These are phyloP conservation scores for Stomatorhinus ivindoensis DNA, from an alignment of 2,113 vertebrate species.

Conservation along the genomic window DNA sequence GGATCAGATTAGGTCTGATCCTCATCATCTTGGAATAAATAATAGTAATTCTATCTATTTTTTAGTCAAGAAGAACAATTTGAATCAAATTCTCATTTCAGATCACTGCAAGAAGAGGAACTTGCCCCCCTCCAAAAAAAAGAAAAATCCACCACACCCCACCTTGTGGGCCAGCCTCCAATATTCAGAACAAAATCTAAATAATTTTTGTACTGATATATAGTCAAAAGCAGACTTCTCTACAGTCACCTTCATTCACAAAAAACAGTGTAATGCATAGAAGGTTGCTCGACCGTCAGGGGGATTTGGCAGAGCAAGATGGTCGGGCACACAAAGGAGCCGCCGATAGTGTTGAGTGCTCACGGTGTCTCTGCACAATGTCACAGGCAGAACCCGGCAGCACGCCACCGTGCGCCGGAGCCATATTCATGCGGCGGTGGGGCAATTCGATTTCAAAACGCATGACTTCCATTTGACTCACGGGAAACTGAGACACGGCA, in stretches of 20 bases:
- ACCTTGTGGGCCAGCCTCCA: background rate
- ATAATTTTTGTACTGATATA: background rate
- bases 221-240: background rate
- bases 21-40: background rate
- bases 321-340: conserved; percentile 48
- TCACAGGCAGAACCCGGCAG: background rate
- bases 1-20: background rate
- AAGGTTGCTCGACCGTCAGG: background rate
- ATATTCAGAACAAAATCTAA: background rate
- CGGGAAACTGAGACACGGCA: background rate
- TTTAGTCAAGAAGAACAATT: background rate
- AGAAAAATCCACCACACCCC: background rate
- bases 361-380: conserved; percentile 11
- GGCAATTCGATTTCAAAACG: background rate
- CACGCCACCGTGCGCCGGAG: background rate
- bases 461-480: conserved; percentile 1
- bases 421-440: background rate
- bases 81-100: background rate
- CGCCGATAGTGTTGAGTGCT: conserved; percentile 7
- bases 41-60: no score
- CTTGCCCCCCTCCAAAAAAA: background rate
- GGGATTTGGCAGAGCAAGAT: conserved; percentile 31
- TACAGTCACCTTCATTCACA: background rate
- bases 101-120: background rate
- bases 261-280: background rate